These are phyloP conservation scores for Heterodera carotae DNA, from an alignment of 1,140 invertebrate species.

Conservation along the genomic window DNA sequence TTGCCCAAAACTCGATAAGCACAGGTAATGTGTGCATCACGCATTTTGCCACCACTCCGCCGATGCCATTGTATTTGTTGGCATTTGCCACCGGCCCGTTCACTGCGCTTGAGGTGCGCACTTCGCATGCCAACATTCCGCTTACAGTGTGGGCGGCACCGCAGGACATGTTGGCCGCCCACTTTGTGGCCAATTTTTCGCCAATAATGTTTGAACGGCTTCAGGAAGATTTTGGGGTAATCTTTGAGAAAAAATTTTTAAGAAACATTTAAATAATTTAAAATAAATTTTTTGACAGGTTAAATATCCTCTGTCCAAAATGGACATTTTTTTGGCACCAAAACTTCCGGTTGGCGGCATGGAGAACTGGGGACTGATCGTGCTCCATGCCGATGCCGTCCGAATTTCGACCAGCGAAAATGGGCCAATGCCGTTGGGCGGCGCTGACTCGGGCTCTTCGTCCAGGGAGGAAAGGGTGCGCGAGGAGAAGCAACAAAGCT, in stretches of 20 bases:
- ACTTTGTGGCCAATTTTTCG: constrained; percentile 60
- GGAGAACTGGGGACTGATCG: constrained; percentile 46
- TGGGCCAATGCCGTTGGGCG: constrained; percentile 7
- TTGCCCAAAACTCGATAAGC: not conserved
- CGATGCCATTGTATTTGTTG: constrained; percentile 69
- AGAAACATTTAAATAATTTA: not conserved
- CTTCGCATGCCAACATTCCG: constrained; percentile 55
- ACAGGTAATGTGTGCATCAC: constrained; percentile 38
- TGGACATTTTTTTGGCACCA: constrained; percentile 68
- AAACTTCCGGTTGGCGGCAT: constrained; percentile 68
- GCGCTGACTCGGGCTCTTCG: not conserved
- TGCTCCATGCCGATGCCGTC: constrained; percentile 33
- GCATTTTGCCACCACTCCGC: constrained; percentile 66
- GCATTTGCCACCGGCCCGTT: constrained; percentile 66
- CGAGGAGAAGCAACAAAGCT: constrained; percentile 30
- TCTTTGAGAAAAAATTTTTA: not conserved
- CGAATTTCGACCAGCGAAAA: constrained; percentile 23
- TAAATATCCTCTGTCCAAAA: constrained; percentile 60
- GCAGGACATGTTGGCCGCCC: constrained; percentile 41
- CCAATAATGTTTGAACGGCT: constrained; percentile 61
- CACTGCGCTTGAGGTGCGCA: constrained; percentile 51
- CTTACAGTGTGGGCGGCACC: constrained; percentile 56
- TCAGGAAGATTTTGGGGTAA: constrained; percentile 56
- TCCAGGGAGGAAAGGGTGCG: constrained; percentile 14
- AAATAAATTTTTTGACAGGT: constrained; percentile 40